Conservation (phyloP, 1,140 invertebrate species). For the Oedothorax gibbosus region DNA sequence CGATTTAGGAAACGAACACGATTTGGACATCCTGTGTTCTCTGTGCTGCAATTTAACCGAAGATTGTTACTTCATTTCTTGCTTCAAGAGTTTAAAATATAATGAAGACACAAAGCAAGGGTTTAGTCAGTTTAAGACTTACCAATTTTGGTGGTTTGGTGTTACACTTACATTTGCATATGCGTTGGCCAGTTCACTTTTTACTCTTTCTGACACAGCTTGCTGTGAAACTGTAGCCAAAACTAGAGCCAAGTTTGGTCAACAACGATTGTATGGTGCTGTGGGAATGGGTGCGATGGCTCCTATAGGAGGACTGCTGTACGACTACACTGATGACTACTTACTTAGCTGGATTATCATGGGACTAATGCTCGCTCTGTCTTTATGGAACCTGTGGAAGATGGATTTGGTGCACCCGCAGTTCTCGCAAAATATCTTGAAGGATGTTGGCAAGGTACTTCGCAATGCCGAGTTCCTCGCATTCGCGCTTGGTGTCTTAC, state of each 20-base stretch:
- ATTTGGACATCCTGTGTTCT: neutral
- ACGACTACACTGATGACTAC: slow-evolving; percentile 21
- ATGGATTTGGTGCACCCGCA: slow-evolving; percentile 29
- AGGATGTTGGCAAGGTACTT: slow-evolving; percentile 4
- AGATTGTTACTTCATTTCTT: neutral
- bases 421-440: slow-evolving; percentile 1
- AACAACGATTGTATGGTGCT: slow-evolving; percentile 19
- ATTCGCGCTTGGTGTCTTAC: slow-evolving; percentile 7
- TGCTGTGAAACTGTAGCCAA: slow-evolving; percentile 32
- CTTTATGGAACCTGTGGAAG: slow-evolving; percentile 18
- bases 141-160: slow-evolving; percentile 37
- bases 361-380: neutral
- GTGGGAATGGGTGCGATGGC: slow-evolving; percentile 30
- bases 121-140: neutral
- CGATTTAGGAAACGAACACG: neutral
- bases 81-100: neutral
- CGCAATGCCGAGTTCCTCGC: neutral
- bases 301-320: slow-evolving; percentile 1
- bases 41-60: neutral
- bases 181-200: neutral
- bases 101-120: neutral
- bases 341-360: neutral
- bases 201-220: slow-evolving; percentile 32
- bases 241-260: slow-evolving; percentile 1
- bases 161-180: neutral